Percentiles rank a stretch among this genome's conserved stretches.
These are phyloP conservation scores for Mallotus villosus DNA, from an alignment of 2,797 vertebrate genomes.

Conservation along the genomic window DNA sequence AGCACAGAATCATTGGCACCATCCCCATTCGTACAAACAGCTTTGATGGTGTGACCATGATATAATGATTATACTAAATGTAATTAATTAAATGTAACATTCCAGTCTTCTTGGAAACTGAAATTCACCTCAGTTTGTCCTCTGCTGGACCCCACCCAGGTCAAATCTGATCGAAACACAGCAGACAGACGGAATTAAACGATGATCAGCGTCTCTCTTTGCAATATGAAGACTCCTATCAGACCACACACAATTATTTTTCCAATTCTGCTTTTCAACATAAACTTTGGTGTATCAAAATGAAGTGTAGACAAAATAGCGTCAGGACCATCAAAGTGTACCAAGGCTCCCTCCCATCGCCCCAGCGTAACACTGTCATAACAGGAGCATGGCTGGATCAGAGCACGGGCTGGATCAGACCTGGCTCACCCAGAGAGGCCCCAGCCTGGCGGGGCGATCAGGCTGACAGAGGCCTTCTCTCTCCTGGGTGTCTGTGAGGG, in stretches of 20 bases:
- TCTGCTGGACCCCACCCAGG: not conserved
- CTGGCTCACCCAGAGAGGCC: too few species aligned
- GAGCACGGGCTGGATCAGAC: too few species aligned
- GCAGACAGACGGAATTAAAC: conserved; percentile 1
- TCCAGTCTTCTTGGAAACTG: not conserved
- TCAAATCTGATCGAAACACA: not conserved
- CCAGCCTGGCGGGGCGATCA: too few species aligned
- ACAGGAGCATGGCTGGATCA: not conserved
- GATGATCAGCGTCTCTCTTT: not conserved
- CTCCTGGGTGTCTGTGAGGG: too few species aligned
- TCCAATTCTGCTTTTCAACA: conserved; percentile 4
- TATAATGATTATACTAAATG: not conserved
- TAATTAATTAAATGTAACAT: not conserved
- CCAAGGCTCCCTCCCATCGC: not conserved
- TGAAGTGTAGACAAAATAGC: not conserved
- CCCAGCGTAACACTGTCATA: too few species aligned
- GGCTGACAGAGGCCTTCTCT: too few species aligned
- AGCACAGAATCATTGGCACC: not conserved
- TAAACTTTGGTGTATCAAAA: not conserved
- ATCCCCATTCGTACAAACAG: not conserved
- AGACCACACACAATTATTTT: not conserved
- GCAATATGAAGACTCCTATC: not conserved
- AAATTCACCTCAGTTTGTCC: not conserved
- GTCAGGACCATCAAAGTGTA: not conserved
- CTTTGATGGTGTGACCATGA: not conserved